These are phyloP conservation scores for Troides helena DNA, from an alignment of 2,888 invertebrate species.

Conservation along the genomic window DNA sequence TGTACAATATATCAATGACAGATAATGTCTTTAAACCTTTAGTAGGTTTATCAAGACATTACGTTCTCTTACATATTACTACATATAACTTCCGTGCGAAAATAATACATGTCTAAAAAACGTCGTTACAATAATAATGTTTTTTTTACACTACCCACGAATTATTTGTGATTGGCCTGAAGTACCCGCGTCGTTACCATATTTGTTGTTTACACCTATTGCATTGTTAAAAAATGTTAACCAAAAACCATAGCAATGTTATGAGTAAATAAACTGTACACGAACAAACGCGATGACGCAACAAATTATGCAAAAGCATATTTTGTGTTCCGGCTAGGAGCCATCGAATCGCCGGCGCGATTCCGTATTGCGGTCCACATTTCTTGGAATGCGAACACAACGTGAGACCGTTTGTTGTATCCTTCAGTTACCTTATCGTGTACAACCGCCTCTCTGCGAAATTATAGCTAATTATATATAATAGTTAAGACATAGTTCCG, in stretches of 20 bases:
- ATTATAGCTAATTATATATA: no score
- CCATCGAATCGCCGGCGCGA: neutral
- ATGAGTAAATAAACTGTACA: neutral
- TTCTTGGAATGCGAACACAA: slow-evolving; percentile 11
- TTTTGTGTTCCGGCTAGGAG: slow-evolving; percentile 6
- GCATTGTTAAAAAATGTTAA: neutral
- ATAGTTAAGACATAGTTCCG: no score
- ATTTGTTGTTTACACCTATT: neutral
- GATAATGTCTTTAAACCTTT: no score
- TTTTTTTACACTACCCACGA: no score
- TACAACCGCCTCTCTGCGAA: neutral
- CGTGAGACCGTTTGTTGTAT: slow-evolving; percentile 8
- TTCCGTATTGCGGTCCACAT: slow-evolving; percentile 8
- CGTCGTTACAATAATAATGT: no score
- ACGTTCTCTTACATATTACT: no score
- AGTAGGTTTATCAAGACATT: no score
- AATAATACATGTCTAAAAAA: no score
- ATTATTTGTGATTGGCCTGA: no score
- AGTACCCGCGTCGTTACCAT: neutral
- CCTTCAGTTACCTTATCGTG: slow-evolving; percentile 7
- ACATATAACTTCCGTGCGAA: no score
- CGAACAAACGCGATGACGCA: neutral
- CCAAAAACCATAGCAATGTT: neutral
- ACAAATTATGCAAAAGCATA: neutral
- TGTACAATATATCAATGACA: no score